Conservation (phyloP, 30 jellyfish, hydroid and myxozoan species). For the Hydractinia symbiolongicarpus region DNA sequence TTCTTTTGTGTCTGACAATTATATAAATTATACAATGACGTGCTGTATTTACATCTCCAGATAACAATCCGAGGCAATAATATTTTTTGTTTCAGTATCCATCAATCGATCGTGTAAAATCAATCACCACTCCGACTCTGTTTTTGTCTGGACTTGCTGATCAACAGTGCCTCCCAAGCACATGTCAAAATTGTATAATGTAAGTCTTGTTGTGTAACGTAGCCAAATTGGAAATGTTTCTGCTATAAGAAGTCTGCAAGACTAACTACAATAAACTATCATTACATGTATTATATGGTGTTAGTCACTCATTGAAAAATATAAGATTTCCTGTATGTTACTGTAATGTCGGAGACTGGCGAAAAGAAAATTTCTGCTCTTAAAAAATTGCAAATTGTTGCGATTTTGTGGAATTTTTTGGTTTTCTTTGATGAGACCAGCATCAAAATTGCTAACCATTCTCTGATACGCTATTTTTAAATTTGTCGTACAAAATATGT, state of each 20-base stretch:
- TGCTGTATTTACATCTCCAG: no score
- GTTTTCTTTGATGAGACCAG: not conserved
- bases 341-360: no score
- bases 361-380: not conserved
- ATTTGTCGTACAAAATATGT: not conserved
- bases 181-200: slow-evolving; percentile 66
- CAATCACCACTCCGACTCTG: slow-evolving; percentile 58
- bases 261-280: no score
- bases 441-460: not conserved
- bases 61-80: no score
- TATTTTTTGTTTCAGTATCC: slow-evolving; percentile 46
- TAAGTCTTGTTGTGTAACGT: slow-evolving; percentile 17
- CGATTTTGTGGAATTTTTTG: not conserved
- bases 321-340: no score
- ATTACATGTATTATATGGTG: no score
- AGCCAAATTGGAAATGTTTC: not conserved
- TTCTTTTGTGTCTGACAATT: no score
- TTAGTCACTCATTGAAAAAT: no score
- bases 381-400: not conserved
- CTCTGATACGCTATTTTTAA: not conserved
- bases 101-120: slow-evolving; percentile 55
- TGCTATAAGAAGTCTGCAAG: no score
- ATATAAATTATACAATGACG: no score
- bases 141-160: slow-evolving; percentile 88
- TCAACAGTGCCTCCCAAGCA: slow-evolving; percentile 87